These are phyloP conservation scores for Oncorhynchus mykiss DNA, from an alignment of 2,113 vertebrate species.

Conservation along the genomic window DNA sequence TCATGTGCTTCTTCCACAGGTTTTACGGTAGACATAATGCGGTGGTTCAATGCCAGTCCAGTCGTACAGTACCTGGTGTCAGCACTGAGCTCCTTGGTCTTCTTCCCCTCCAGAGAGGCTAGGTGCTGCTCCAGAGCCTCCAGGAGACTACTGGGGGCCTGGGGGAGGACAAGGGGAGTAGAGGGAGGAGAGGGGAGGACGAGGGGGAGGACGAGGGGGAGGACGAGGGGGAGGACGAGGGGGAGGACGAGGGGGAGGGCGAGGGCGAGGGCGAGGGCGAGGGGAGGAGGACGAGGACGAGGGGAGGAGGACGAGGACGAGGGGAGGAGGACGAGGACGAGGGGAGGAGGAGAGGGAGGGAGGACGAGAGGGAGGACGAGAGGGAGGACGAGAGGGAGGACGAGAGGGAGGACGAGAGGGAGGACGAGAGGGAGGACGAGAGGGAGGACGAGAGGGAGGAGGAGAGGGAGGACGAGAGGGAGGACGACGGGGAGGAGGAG, in stretches of 20 bases:
- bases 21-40: too few species aligned
- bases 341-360: slow-evolving; percentile 3
- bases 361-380: too few species aligned
- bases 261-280: too few species aligned
- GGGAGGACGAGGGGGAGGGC: fast-evolving
- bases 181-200: too few species aligned
- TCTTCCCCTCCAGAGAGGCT: slow-evolving; percentile 92
- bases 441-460: too few species aligned
- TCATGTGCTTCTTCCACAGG: too few species aligned
- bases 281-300: too few species aligned
- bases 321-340: background rate
- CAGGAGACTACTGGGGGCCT: slow-evolving; percentile 92
- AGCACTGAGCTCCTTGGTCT: slow-evolving; percentile 85
- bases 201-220: background rate
- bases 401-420: background rate
- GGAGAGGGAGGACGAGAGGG: fast-evolving
- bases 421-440: background rate
- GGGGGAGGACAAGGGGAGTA: background rate
- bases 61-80: slow-evolving; percentile 78
- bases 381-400: fast-evolving
- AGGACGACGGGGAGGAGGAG: too few species aligned
- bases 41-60: too few species aligned
- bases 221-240: too few species aligned
- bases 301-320: too few species aligned
- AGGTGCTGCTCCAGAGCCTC: slow-evolving; percentile 93